phyloP scores from a whole-genome alignment of 2,113 vertebrate genomes.

The Muscicapa adusta region DNA sequence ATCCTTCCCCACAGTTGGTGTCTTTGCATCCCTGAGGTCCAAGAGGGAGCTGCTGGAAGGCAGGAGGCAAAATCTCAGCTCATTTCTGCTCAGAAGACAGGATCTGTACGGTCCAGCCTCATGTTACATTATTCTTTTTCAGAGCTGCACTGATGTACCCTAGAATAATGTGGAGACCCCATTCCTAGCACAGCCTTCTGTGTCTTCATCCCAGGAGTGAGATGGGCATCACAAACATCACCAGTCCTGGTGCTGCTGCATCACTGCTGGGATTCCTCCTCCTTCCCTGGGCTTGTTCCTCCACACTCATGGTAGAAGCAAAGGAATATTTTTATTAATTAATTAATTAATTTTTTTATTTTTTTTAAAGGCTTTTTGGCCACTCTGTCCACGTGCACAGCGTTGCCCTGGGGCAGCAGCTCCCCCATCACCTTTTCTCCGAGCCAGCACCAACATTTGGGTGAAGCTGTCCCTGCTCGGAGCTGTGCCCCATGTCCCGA shows the following conservation, averaged over 20 bases:
- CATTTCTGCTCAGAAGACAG: neutral
- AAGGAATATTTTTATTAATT: neutral
- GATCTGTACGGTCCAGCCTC: neutral
- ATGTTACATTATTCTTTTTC: accelerated
- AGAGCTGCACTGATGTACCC: neutral
- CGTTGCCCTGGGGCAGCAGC: accelerated
- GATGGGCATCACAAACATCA: neutral
- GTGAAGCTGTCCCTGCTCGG: neutral
- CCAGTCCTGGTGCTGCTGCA: neutral
- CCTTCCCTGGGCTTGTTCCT: neutral
- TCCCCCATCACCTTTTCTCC: neutral
- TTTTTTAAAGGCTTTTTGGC: neutral
- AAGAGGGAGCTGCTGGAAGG: neutral
- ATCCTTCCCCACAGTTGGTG: too few species aligned
- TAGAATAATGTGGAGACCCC: neutral
- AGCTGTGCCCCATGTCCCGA: neutral
- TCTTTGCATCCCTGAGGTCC: neutral
- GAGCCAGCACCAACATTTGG: neutral
- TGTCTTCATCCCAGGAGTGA: neutral
- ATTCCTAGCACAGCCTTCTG: accelerated
- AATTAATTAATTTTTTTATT: neutral
- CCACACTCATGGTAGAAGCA: neutral
- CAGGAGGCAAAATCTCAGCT: neutral
- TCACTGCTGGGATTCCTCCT: neutral
- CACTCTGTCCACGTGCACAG: accelerated